Evolutionary conservation across 2,797 vertebrate genomes (phyloP), one percentile per base, ranked within the genome.

Genomic region (Acanthurus leucopareius): DNA sequence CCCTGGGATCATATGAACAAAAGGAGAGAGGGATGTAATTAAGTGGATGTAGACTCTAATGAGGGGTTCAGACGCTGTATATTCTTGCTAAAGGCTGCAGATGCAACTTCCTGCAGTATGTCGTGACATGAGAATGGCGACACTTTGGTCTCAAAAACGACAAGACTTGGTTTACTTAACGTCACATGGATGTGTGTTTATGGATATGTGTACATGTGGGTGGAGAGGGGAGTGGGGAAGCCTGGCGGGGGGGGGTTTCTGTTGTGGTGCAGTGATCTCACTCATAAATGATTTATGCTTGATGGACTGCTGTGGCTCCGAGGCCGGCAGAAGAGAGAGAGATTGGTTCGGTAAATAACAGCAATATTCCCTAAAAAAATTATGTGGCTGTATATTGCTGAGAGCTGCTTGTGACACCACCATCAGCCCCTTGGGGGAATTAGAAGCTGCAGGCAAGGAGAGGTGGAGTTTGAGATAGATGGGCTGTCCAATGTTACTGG

Each of bases 251-350:
- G 76, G 80, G 67, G 79, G 82, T 57, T 66, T 66, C 85, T 82
- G 69, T 71, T 88, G 89, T 85, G 83, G 84, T 84, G 88, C 86
- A 90, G 86, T 91, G 91, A 92, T 89, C 87, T 93, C 90, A 90
- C 91, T 86, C 82, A 90, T 92, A 83, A 83, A 93, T 93, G 87
- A 91, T 93, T 91, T 86, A 92, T 77, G 62, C 86, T 66, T 82
- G 82, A 89, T 90, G 82, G 89, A 81, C 83, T 58, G 81, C 69
- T 74, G 80, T 78, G 89, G 86, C 83, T 73, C 58, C 15, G 17
- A 75, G 83, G 73, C 71, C 58, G 40, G 77, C 64, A 49, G 66
- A 75, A 54, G 32, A 35, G 32, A 32, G 56, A 66, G 69, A 4
- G 67, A 80, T 76, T 56, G 69, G 69, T 77, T 83, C 73, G 0